phyloP scores from a whole-genome alignment of 92 coral and sea anemone genomes.

The Epizoanthus rinbou region DNA sequence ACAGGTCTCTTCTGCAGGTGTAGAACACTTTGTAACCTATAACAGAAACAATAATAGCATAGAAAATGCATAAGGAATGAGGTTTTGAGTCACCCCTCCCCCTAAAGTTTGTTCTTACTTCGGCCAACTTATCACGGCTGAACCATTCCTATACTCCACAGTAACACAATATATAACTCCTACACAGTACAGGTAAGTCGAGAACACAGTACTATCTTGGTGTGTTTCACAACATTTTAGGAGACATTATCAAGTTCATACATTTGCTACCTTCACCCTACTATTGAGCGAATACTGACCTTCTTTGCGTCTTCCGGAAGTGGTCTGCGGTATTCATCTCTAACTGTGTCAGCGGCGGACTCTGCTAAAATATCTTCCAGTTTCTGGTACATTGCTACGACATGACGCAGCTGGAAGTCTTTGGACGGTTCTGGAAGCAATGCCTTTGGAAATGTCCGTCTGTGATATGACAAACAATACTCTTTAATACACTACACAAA shows the following conservation, averaged over 20 bases:
- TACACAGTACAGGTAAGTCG: too few relatives aligned
- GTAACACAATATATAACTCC: too few relatives aligned
- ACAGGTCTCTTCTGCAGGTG: slow-evolving; percentile 1
- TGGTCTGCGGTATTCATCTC: slow-evolving; percentile 44
- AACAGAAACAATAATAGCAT: background rate
- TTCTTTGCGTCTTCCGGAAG: slow-evolving; percentile 36
- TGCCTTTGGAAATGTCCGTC: slow-evolving; percentile 63
- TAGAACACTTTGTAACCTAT: background rate
- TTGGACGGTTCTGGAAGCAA: slow-evolving; percentile 66
- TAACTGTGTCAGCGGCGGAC: slow-evolving; percentile 60
- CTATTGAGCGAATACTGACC: background rate
- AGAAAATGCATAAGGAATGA: too few relatives aligned
- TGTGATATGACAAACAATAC: background rate
- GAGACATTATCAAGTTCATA: too few relatives aligned
- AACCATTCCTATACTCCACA: too few relatives aligned
- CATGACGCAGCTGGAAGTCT: slow-evolving; percentile 63
- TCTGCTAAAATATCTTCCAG: slow-evolving; percentile 71
- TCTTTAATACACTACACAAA: too few relatives aligned
- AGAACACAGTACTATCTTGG: too few relatives aligned
- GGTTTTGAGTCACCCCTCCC: too few relatives aligned
- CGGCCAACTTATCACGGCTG: too few relatives aligned
- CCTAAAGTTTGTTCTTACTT: too few relatives aligned
- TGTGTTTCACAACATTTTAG: too few relatives aligned
- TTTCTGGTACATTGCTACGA: slow-evolving; percentile 68
- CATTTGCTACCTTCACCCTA: background rate